These are phyloP conservation scores for Paguma larvata DNA, from an alignment of 2,797 vertebrate species.

Conservation along the genomic window DNA sequence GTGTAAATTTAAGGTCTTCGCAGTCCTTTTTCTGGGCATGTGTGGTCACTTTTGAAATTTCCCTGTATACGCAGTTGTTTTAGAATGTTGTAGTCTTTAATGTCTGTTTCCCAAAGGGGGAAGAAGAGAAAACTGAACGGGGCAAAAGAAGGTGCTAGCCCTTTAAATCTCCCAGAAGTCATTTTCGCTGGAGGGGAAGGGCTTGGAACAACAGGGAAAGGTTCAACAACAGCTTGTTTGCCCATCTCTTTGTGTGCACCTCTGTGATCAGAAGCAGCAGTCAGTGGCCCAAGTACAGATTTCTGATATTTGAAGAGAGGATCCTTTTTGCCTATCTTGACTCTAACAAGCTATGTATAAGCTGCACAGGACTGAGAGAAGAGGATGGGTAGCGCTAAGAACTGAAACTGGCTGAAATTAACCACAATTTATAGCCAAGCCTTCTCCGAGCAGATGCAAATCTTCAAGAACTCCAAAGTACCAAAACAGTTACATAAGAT, in stretches of 20 bases:
- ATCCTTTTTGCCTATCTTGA: not conserved
- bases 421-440: not conserved
- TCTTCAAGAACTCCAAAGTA: not conserved
- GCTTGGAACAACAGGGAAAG: not conserved
- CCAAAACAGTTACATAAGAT: not conserved
- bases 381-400: not conserved
- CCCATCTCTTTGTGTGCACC: not conserved
- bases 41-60: not conserved
- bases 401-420: not conserved
- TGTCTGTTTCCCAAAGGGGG: not conserved
- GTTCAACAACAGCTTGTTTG: not conserved
- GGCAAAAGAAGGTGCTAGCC: not conserved
- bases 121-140: not conserved
- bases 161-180: not conserved
- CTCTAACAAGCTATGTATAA: not conserved
- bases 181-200: not conserved
- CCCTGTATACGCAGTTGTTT: not conserved
- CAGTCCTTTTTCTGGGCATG: not conserved
- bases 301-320: not conserved
- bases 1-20: not conserved
- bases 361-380: not conserved
- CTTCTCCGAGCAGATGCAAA: not conserved
- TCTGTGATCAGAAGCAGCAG: not conserved
- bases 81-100: not conserved
- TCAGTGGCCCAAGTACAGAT: not conserved